These are phyloP conservation scores for Peromyscus californicus DNA, from an alignment of 2,113 vertebrate species.

Conservation along the genomic window DNA sequence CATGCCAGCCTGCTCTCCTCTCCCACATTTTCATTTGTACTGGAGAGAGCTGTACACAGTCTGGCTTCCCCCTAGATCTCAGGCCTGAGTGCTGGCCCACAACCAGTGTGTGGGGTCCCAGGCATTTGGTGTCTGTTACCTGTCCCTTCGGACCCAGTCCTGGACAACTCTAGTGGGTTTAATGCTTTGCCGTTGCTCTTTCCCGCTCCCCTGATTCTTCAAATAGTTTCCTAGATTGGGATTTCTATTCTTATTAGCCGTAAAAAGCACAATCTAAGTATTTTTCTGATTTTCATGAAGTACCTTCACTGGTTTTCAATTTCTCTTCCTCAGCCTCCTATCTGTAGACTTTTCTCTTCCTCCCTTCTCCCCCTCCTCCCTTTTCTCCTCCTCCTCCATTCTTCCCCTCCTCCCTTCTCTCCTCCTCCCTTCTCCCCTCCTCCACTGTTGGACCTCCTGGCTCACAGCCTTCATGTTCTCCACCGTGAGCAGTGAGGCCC, in stretches of 20 bases:
- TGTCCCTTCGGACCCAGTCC: not conserved
- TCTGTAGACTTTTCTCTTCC: not conserved
- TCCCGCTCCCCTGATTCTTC: not conserved
- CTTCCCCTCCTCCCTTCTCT: too few relatives aligned
- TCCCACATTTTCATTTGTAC: not conserved
- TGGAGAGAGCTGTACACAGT: not conserved
- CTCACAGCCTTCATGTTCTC: not conserved
- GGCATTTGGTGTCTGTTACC: not conserved
- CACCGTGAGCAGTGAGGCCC: not conserved
- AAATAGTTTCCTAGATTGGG: not conserved
- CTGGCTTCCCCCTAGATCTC: not conserved
- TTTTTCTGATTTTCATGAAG: conserved; percentile 45
- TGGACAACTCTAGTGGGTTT: rapidly evolving
- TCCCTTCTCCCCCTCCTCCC: not conserved
- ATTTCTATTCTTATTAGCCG: not conserved
- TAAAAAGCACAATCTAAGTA: not conserved
- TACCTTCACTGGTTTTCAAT: not conserved
- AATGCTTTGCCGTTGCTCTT: not conserved
- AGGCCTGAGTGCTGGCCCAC: rapidly evolving
- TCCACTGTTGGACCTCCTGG: not conserved
- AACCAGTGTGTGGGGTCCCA: not conserved
- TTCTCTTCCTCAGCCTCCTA: not conserved
- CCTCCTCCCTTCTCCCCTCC: not conserved
- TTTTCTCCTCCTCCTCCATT: not conserved
- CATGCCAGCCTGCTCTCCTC: conserved; percentile 59